phyloP scores from a whole-genome alignment of 2,113 vertebrate genomes.

The Cyprinodon tularosa region DNA sequence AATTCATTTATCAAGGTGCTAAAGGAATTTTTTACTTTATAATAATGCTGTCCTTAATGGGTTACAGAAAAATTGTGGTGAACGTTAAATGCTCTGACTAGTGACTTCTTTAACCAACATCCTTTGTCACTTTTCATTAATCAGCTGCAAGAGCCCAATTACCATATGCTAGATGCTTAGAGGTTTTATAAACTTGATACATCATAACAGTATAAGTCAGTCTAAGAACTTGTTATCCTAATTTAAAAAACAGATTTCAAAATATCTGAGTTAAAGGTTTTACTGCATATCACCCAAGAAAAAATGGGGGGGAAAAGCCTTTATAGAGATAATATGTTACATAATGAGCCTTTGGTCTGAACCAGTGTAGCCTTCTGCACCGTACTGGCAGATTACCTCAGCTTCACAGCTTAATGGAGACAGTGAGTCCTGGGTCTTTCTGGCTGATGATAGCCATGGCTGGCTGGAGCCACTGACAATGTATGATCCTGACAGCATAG shows the following conservation, averaged over 20 bases:
- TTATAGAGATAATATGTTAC: slow-evolving; percentile 9
- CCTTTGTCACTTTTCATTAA: too few species aligned
- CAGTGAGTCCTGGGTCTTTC: slow-evolving; percentile 56
- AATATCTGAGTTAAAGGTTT: neutral
- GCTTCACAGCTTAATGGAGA: slow-evolving; percentile 48
- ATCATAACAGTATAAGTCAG: too few species aligned
- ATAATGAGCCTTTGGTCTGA: slow-evolving; percentile 20
- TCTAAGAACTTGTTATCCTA: neutral
- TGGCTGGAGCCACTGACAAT: slow-evolving; percentile 65
- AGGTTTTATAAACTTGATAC: too few species aligned
- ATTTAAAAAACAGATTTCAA: neutral
- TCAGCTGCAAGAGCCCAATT: too few species aligned
- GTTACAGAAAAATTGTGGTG: too few species aligned
- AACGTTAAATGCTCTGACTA: too few species aligned
- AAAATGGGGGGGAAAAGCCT: neutral
- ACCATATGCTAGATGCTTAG: too few species aligned
- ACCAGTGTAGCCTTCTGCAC: slow-evolving; percentile 12
- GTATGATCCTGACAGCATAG: slow-evolving; percentile 56
- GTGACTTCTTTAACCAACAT: too few species aligned
- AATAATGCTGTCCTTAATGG: too few species aligned
- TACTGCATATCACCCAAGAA: neutral
- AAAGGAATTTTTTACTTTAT: too few species aligned
- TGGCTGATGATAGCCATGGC: slow-evolving; percentile 55
- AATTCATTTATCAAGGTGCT: too few species aligned
- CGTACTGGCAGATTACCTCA: slow-evolving; percentile 37